These are phyloP conservation scores for Leucoptera coffeella DNA, from an alignment of 2,888 invertebrate genomes.

Conservation along the genomic window DNA sequence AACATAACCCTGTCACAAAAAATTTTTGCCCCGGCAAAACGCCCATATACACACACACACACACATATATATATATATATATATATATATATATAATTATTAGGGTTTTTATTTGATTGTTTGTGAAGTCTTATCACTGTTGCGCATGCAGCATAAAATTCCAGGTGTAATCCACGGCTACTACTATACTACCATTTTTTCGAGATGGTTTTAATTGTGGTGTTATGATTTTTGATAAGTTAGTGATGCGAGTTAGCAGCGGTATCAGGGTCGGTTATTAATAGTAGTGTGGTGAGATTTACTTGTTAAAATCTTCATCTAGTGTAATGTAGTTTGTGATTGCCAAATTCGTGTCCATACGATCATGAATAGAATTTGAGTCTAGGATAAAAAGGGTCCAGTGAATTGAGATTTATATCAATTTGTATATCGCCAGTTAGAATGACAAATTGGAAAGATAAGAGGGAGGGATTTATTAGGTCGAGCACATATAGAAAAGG, in stretches of 20 bases:
- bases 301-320: not conserved
- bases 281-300: not conserved
- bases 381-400: not conserved
- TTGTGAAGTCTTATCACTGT: no score
- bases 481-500: not conserved
- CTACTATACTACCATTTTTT: not conserved
- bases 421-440: no score
- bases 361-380: not conserved
- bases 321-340: not conserved
- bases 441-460: no score
- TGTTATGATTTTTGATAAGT: not conserved
- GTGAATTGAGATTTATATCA: no score
- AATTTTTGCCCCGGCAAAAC: no score
- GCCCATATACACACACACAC: no score
- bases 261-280: not conserved
- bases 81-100: no score
- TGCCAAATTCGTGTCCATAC: not conserved
- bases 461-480: not conserved
- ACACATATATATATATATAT: no score
- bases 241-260: not conserved
- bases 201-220: not conserved
- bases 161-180: no score
- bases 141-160: no score
- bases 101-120: no score
- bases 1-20: no score